Evolutionary conservation across 2,888 invertebrate species (phyloP), one percentile per base, ranked within the genome.

Genomic region (Eugnorisma glareosa): DNA sequence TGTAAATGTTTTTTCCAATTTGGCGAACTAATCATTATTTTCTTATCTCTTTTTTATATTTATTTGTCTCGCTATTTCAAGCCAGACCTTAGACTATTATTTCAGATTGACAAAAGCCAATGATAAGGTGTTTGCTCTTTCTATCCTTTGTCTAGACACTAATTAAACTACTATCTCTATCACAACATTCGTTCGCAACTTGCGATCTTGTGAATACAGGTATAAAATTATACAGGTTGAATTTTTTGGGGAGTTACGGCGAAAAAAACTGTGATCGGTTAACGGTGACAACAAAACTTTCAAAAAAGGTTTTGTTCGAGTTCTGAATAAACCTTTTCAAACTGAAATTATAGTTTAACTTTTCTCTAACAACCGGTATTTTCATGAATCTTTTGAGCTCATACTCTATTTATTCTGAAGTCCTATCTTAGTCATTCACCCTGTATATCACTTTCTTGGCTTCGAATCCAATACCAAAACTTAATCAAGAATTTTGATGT

Each of bases 401-500:
- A 13, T n/a, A 28, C 7, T 15, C 1, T 24, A 21, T 45, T 51
- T 6, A 24, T 28, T 1, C 11, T 15, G 21, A 35, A 28, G 1
- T 28, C 13, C 10, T 1, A 57, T 48, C 13, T 75, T 15, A 54
- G 64, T 64, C 31, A 40, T 40, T 21, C 31, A 24, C 21, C 10
- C 2, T 24, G 7, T 18, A 48, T 6, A 37, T 37, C 18, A 15
- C 6, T n/a, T 71, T 69, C 54, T 51, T 72, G 2, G 59, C n/a
- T 11, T 63, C 57, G 21, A 66, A 74, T 43, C 51, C 43, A 35
- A 57, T 68, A 54, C 59, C 57, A 75, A 83, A 84, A 83, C 66
- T 75, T 80, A 82, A 81, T 76, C 86, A 87, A 89, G 73, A 86
- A 81, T 87, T 86, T 73, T 67, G 81, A 89, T 82, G 83, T 89